Evolutionary conservation across 1,140 invertebrate species (phyloP).

Genomic region (Planococcus citri): DNA sequence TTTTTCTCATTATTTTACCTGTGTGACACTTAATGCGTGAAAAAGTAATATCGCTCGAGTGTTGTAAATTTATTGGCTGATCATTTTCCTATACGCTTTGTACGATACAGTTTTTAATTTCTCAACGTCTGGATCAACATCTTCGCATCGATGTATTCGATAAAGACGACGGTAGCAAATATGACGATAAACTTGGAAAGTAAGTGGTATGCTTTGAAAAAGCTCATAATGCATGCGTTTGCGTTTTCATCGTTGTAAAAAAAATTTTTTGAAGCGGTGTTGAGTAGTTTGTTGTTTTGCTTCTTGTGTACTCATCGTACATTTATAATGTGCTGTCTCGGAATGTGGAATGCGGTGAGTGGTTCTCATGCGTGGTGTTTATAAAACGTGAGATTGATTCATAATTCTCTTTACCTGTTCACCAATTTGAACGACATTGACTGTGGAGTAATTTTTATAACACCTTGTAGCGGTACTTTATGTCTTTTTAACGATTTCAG

Average conservation of each 20-base stretch:
- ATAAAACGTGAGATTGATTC: no score
- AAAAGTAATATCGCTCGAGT: background rate
- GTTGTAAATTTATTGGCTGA: background rate
- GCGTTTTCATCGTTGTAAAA: background rate
- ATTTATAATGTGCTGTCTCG: no score
- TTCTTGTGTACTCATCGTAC: no score
- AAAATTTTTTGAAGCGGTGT: background rate
- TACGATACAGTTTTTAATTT: slow-evolving; percentile 22
- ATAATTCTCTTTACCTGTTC: no score
- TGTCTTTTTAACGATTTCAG: slow-evolving; percentile 22
- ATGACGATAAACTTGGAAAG: slow-evolving; percentile 23
- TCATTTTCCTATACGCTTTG: background rate
- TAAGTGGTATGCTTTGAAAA: background rate
- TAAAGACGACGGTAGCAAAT: slow-evolving; percentile 24
- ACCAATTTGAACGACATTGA: no score
- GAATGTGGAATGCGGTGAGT: background rate
- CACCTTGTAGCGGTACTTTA: no score
- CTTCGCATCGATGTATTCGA: slow-evolving; percentile 20
- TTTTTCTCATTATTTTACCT: background rate
- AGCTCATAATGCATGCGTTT: background rate
- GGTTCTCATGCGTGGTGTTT: no score
- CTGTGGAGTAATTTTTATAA: no score
- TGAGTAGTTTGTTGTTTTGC: no score
- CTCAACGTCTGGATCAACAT: slow-evolving; percentile 17
- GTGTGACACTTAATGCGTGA: background rate